A percentile compares a stretch with the other conserved stretches of the same genome.
These are phyloP conservation scores for Chymomyza fuscimana DNA, from an alignment of 2,888 invertebrate genomes.

Conservation along the genomic window DNA sequence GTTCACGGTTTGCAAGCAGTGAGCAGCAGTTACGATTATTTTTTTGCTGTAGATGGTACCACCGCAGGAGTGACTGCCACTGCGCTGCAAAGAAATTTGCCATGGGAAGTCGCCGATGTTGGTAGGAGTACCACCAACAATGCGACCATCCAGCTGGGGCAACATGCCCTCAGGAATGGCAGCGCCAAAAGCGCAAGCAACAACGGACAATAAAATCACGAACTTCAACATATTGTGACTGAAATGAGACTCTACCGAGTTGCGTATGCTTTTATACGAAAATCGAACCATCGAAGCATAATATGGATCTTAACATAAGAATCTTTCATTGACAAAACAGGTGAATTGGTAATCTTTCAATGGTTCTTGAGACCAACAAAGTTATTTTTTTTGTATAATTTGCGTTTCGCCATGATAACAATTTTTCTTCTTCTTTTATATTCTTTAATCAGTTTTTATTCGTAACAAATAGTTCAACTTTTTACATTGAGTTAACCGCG, in stretches of 20 bases:
- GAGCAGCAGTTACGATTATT: conserved; percentile 82
- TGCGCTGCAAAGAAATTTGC: conserved; percentile 59
- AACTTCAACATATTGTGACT: conserved; percentile 49
- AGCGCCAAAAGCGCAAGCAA: conserved; percentile 53
- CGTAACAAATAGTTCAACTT: not conserved
- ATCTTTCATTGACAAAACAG: too few relatives aligned
- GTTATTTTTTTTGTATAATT: too few relatives aligned
- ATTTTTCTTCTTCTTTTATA: too few relatives aligned
- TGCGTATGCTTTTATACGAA: not conserved
- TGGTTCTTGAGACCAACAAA: too few relatives aligned
- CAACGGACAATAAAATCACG: conserved; percentile 44
- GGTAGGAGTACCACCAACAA: conserved; percentile 64
- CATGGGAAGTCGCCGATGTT: conserved; percentile 60
- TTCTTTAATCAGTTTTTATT: not conserved
- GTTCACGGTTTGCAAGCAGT: conserved; percentile 78
- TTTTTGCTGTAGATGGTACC: conserved; percentile 80
- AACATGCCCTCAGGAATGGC: conserved; percentile 48
- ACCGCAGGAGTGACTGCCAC: conserved; percentile 81
- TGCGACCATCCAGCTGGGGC: conserved; percentile 64
- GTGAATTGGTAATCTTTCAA: too few relatives aligned
- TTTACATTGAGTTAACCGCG: conserved; percentile 37
- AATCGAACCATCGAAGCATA: too few relatives aligned
- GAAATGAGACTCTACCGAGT: not conserved
- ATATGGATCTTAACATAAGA: too few relatives aligned
- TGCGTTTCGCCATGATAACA: too few relatives aligned